A percentile compares a stretch with the other conserved stretches of the same genome.
Evolutionary conservation across 2,797 vertebrate genomes (phyloP).

Genomic region (Megalops cyprinoides): DNA sequence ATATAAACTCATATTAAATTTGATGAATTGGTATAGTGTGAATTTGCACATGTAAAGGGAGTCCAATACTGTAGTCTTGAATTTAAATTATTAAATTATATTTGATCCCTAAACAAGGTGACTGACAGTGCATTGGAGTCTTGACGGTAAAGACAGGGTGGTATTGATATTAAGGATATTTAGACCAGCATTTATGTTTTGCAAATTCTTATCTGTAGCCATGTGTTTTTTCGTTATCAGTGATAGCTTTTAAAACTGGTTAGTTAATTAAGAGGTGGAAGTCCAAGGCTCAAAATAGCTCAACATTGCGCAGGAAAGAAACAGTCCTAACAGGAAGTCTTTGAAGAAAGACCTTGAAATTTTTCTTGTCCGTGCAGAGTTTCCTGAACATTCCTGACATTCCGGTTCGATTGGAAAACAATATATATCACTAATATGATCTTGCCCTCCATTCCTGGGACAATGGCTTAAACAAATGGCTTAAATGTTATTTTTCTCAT

Average conservation of each 20-base stretch:
- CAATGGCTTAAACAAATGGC: constrained; percentile 22
- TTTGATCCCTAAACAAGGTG: neutral
- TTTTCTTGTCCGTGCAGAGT: constrained; percentile 46
- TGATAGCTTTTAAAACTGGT: neutral
- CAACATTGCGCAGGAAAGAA: constrained; percentile 53
- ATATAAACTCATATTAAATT: no score
- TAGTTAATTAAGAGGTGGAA: constrained; percentile 25
- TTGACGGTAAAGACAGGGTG: no score
- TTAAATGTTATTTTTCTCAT: constrained; percentile 19
- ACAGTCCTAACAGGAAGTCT: constrained; percentile 54
- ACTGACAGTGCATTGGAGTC: no score
- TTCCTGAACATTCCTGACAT: constrained; percentile 71
- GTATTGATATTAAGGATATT: no score
- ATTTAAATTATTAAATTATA: no score
- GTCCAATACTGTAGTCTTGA: no score
- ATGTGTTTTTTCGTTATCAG: neutral
- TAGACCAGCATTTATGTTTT: no score
- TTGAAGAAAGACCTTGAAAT: constrained; percentile 55
- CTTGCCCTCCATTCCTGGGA: constrained; percentile 16
- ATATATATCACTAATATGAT: constrained; percentile 55
- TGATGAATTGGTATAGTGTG: no score
- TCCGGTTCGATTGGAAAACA: constrained; percentile 60
- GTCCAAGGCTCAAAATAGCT: constrained; percentile 58
- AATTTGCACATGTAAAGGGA: no score
- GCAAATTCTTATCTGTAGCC: no score